Percentiles rank a stretch among this genome's conserved stretches.
These are phyloP conservation scores for Penaeus japonicus DNA, from an alignment of 1,140 invertebrate genomes.

Conservation along the genomic window DNA sequence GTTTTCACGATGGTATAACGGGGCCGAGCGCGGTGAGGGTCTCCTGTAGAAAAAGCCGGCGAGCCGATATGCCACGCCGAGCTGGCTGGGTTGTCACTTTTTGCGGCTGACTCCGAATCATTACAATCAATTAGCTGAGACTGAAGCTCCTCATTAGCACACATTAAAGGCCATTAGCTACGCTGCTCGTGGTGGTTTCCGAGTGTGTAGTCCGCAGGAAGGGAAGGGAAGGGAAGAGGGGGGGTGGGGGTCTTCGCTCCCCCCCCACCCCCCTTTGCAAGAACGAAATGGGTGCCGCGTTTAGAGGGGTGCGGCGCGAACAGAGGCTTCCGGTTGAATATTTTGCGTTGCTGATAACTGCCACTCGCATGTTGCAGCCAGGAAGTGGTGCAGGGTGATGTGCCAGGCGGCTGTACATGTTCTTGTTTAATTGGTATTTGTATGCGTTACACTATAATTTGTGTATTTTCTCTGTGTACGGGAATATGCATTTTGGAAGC, in stretches of 20 bases:
- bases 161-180: conserved; percentile 32
- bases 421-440: too few species aligned
- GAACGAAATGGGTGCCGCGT: too few species aligned
- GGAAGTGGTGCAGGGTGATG: too few species aligned
- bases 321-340: too few species aligned
- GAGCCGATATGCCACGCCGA: conserved; percentile 37
- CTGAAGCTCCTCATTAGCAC: conserved; percentile 35
- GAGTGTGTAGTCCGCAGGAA: conserved; percentile 6
- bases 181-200: conserved; percentile 23
- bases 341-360: too few species aligned
- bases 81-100: conserved; percentile 33
- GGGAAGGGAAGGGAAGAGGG: background rate
- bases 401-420: too few species aligned
- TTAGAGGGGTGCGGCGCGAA: too few species aligned
- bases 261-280: too few species aligned
- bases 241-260: background rate
- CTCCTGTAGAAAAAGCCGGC: background rate
- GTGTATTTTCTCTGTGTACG: too few species aligned
- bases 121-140: conserved; percentile 43
- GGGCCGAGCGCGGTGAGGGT: background rate
- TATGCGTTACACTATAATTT: too few species aligned
- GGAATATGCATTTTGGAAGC: too few species aligned
- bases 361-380: too few species aligned
- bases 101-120: conserved; percentile 29
- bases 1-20: background rate